Percentiles rank a stretch among this genome's conserved stretches.
Evolutionary conservation across 2,888 invertebrate genomes (phyloP).

Genomic region (Drosophila borborema): DNA sequence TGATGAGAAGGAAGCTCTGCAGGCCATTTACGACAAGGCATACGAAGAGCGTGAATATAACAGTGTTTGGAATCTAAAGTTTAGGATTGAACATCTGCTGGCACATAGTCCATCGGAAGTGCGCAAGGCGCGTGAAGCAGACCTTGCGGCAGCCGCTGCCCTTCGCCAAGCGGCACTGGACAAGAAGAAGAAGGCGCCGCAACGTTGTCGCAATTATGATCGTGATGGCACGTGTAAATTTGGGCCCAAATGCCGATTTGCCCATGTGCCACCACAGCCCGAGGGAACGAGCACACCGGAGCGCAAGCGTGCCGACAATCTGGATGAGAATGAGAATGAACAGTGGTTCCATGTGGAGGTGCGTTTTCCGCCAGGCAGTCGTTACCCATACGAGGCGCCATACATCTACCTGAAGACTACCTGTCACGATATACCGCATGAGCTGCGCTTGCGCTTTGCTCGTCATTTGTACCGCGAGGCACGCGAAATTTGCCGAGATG

Average conservation of each 20-base stretch:
- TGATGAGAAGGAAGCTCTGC: constrained; percentile 91
- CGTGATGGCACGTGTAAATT: constrained; percentile 89
- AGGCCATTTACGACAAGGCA: constrained; percentile 91
- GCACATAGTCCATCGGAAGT: constrained; percentile 86
- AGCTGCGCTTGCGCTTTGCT: constrained; percentile 89
- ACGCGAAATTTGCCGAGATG: constrained; percentile 87
- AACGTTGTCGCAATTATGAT: constrained; percentile 87
- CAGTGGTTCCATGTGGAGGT: constrained; percentile 90
- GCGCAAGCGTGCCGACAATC: constrained; percentile 42
- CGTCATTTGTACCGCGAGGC: constrained; percentile 90
- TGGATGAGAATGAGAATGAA: constrained; percentile 82
- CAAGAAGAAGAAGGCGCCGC: constrained; percentile 81
- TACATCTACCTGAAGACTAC: constrained; percentile 89
- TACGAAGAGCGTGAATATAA: constrained; percentile 90
- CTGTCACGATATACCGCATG: constrained; percentile 88
- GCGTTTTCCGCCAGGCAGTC: constrained; percentile 89
- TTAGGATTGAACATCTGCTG: constrained; percentile 89
- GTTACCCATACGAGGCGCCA: constrained; percentile 91
- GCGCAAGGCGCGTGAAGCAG: constrained; percentile 83
- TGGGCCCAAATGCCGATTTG: constrained; percentile 91
- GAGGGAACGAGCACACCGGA: constrained; percentile 41
- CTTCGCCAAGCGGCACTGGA: constrained; percentile 71
- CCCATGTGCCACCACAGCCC: constrained; percentile 86
- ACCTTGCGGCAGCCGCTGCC: constrained; percentile 81
- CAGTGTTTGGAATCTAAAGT: constrained; percentile 89